A percentile compares a stretch with the other conserved stretches of the same genome.
These are phyloP conservation scores for Caenorhabditis angaria DNA, from an alignment of 2,888 invertebrate genomes.

Conservation along the genomic window DNA sequence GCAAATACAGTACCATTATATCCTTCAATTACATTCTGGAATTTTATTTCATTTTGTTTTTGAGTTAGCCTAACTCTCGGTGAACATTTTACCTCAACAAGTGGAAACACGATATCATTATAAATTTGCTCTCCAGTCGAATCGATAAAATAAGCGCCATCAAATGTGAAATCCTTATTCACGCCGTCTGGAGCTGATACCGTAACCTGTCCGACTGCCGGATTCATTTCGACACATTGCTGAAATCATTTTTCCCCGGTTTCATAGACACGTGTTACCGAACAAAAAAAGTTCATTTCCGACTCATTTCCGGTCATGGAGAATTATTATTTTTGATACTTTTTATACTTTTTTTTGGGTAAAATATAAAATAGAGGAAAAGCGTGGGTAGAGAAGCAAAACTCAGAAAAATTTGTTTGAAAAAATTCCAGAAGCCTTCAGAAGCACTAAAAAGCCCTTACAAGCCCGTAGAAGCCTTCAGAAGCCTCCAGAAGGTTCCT, in stretches of 20 bases:
- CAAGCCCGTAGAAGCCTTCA: too few species aligned
- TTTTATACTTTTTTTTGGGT: too few species aligned
- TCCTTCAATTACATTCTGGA: constrained; percentile 84
- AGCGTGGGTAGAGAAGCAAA: too few species aligned
- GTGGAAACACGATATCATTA: constrained; percentile 85
- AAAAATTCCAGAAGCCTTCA: too few species aligned
- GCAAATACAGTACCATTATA: constrained; percentile 93
- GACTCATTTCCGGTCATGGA: too few species aligned
- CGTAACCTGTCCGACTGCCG: constrained; percentile 78
- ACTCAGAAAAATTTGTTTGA: too few species aligned
- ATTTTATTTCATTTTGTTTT: neutral
- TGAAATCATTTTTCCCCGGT: constrained; percentile 31
- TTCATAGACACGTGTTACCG: neutral
- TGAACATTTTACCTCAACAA: constrained; percentile 81
- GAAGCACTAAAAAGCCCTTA: too few species aligned
- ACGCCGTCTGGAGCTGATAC: constrained; percentile 78
- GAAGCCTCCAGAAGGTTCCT: too few species aligned
- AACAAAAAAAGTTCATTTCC: neutral
- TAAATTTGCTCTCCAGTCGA: constrained; percentile 86
- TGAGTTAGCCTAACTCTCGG: too few species aligned
- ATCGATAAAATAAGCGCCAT: constrained; percentile 83
- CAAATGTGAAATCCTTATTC: constrained; percentile 81
- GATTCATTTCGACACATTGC: constrained; percentile 78
- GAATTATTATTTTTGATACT: too few species aligned
- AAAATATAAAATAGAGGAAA: too few species aligned